Conservation (phyloP, 30 jellyfish, hydroid and myxozoan genomes). For the Sanderia malayensis region DNA sequence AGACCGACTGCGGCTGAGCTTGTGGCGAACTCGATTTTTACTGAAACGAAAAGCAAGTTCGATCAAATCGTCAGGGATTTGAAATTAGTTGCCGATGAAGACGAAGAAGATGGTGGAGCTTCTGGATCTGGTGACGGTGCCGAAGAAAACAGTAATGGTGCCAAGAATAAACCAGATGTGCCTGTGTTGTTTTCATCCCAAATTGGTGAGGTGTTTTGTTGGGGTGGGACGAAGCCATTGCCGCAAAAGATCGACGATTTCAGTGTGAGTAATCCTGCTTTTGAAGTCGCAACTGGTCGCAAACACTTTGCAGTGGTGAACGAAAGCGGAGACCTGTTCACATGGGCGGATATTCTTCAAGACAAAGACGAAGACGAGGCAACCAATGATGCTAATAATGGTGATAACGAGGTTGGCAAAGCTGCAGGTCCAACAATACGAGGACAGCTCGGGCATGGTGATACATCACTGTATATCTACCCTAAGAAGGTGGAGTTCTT, state of each 20-base stretch:
- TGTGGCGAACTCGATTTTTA: constrained; percentile 28
- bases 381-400: constrained; percentile 9
- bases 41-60: constrained; percentile 37
- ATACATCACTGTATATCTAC: constrained; percentile 74
- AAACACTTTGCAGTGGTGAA: constrained; percentile 89
- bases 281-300: constrained; percentile 90
- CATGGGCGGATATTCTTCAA: constrained; percentile 93
- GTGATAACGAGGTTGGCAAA: constrained; percentile 7
- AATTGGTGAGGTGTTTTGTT: constrained; percentile 82
- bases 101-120: constrained; percentile 37
- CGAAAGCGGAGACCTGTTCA: constrained; percentile 77
- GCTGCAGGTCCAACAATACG: constrained; percentile 47
- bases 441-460: constrained; percentile 90
- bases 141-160: constrained; percentile 3
- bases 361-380: constrained; percentile 47
- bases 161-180: constrained; percentile 14
- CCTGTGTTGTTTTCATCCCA: constrained; percentile 73
- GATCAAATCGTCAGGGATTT: constrained; percentile 33
- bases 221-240: constrained; percentile 97
- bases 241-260: constrained; percentile 86
- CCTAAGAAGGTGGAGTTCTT: constrained; percentile 82
- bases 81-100: constrained; percentile 31
- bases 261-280: constrained; percentile 69
- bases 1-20: constrained; percentile 66
- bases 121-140: too few species aligned